Base-by-base conservation (phyloP, 2,113 vertebrate genomes). In the Atractosteus spatula region DNA sequence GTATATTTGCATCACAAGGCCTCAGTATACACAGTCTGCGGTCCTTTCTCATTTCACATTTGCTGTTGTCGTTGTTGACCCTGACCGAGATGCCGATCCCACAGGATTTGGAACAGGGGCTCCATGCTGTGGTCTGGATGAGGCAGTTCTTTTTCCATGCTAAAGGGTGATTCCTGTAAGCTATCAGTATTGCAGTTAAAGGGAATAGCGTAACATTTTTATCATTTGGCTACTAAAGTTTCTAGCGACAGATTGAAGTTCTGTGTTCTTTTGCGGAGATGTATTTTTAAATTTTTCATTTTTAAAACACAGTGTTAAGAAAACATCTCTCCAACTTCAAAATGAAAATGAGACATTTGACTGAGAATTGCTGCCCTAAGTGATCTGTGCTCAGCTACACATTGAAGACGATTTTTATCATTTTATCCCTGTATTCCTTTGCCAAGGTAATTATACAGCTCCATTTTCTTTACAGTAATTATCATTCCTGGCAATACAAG, bases 81-180 rank as follows among this genome's bases (percentile, higher is more conserved):
- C 95, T 92, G 42, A 91, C 89, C 13, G 97, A 99, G 79, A 99
- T 94, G 44, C 97, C 97, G 56, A 98, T 88, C 62, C 94, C 96
- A 8, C 97, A 99, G 71, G 94, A 95, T 78, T 84, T 93, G 55
- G 97, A 98, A 78, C 97, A 99, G 51, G 94, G 89, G 42, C 94
- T 95, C 97, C 97, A 99, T 66, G 91, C 91, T 0, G 95, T 97
- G 61, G 92, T 94, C 87, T 99, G 97, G 55, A 98, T 81, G 54
- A 97, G 84, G 80, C 97, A 99, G 76, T 94, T 96, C 74, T 90
- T 95, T 91, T 94, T 97, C 95, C 95, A 92, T 85, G 91, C 91
- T 81, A 97, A 90, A 17, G 94, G 94, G 81, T 92, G 90, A 85
- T 87, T 92, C 92, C 93, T 98, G 88, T 95, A 98, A 93, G 89